phyloP scores from a whole-genome alignment of 2,888 invertebrate genomes.

The Sinotaia quadrata region DNA sequence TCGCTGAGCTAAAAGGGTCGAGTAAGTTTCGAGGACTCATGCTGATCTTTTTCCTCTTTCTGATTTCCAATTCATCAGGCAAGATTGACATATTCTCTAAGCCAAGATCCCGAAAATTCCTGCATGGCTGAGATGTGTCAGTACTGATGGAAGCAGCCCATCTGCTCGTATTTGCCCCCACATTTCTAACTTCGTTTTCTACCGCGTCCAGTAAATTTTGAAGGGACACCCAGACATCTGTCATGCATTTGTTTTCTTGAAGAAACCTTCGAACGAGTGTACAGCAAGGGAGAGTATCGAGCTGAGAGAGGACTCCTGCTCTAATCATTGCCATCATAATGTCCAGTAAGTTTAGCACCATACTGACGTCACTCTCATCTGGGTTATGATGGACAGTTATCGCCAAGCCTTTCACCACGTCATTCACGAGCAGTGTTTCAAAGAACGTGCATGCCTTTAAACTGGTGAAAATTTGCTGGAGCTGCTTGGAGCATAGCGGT shows the following conservation, averaged over 20 bases:
- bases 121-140: background rate
- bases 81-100: constrained; percentile 14
- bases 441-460: constrained; percentile 1
- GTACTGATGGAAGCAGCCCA: too few species aligned
- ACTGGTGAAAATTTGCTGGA: background rate
- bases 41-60: background rate
- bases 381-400: background rate
- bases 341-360: background rate
- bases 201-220: too few species aligned
- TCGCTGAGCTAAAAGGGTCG: constrained; percentile 68
- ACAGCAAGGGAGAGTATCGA: constrained; percentile 17
- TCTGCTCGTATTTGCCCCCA: too few species aligned
- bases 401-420: background rate
- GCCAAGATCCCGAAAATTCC: background rate
- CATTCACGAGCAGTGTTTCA: background rate
- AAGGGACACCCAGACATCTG: too few species aligned
- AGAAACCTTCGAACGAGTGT: too few species aligned
- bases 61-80: constrained; percentile 11
- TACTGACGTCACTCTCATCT: background rate
- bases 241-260: too few species aligned
- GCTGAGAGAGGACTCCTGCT: background rate
- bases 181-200: too few species aligned
- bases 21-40: constrained; percentile 73
- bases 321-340: constrained; percentile 12
- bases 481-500: background rate